Conservation (phyloP, 2,888 invertebrate species). For the Hypselothyrea guttata region DNA sequence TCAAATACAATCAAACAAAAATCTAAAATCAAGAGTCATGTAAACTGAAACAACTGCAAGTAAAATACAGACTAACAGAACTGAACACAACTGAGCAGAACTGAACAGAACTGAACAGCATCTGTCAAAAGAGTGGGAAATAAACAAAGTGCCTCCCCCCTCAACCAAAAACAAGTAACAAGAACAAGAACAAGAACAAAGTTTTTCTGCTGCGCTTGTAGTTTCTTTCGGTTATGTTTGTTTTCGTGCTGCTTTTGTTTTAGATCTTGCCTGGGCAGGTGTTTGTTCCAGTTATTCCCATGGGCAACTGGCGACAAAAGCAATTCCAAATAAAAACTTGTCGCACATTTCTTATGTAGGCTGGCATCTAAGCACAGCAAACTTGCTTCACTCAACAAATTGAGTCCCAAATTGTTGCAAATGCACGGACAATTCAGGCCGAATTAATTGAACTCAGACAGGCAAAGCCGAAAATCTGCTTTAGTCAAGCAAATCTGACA, state of each 20-base stretch:
- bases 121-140: slow-evolving; percentile 17
- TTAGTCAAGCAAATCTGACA: no score
- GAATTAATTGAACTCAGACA: no score
- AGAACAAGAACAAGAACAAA: slow-evolving; percentile 36
- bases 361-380: slow-evolving; percentile 6
- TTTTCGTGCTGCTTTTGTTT: background rate
- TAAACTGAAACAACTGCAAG: slow-evolving; percentile 44
- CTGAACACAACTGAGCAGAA: no score
- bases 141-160: slow-evolving; percentile 41
- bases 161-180: slow-evolving; percentile 36
- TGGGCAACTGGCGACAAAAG: slow-evolving; percentile 31
- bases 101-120: no score
- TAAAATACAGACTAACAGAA: slow-evolving; percentile 30
- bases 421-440: no score
- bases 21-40: slow-evolving; percentile 64
- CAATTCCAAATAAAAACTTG: slow-evolving; percentile 47
- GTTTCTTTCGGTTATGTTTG: slow-evolving; percentile 10
- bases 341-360: slow-evolving; percentile 44
- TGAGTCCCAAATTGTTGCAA: background rate
- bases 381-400: slow-evolving; percentile 1
- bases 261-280: slow-evolving; percentile 27
- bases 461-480: no score
- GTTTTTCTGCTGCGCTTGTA: slow-evolving; percentile 31
- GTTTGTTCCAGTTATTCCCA: slow-evolving; percentile 25
- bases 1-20: slow-evolving; percentile 69